phyloP scores from a whole-genome alignment of 92 coral and sea anemone species.

The Ricordea florida region DNA sequence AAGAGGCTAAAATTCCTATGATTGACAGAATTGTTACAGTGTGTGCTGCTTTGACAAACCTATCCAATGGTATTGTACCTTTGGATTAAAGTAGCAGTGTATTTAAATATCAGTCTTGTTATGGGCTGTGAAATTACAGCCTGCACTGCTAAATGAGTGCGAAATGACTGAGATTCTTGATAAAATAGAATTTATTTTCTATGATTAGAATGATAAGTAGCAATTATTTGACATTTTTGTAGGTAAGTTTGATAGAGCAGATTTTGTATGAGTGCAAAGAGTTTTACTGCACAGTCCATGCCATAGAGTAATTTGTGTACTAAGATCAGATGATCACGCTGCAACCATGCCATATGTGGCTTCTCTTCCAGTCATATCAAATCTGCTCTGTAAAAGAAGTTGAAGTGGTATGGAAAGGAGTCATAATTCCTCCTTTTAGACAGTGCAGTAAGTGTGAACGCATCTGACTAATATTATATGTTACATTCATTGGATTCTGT shows the following conservation, averaged over 20 bases:
- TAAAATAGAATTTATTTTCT: too few species aligned
- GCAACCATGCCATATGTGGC: neutral
- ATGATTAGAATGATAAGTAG: too few species aligned
- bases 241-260: too few species aligned
- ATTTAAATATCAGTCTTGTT: neutral
- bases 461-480: neutral
- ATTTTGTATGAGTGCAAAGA: too few species aligned
- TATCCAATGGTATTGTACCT: constrained; percentile 23
- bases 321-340: neutral
- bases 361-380: neutral
- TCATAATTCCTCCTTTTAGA: constrained; percentile 49
- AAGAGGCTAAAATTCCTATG: constrained; percentile 2
- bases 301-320: neutral
- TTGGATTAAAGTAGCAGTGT: neutral
- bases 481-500: neutral
- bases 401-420: constrained; percentile 66
- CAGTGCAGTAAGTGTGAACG: constrained; percentile 40
- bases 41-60: constrained; percentile 7
- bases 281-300: neutral
- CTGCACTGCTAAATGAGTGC: too few species aligned
- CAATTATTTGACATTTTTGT: too few species aligned
- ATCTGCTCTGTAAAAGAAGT: constrained; percentile 21
- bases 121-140: too few species aligned
- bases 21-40: constrained; percentile 12
- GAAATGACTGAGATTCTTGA: too few species aligned